Base-by-base conservation (phyloP, 2,797 vertebrate genomes). In the Thaleichthys pacificus region DNA sequence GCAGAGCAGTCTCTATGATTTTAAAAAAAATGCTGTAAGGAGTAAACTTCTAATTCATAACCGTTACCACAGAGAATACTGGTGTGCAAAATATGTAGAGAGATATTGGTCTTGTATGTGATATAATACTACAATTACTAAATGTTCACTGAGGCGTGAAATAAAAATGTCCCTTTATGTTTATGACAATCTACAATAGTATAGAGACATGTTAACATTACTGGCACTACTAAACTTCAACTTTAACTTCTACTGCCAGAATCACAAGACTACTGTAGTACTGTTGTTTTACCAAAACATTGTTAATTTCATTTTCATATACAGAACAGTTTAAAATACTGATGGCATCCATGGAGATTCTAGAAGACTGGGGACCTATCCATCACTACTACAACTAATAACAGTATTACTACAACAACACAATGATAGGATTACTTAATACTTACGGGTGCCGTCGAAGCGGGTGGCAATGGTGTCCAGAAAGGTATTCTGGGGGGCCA, bases 401-500 rank as follows among this genome's bases (percentile, higher is more conserved):
- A 56, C 19, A 56, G 51, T 7, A 56, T n/a, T 56, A 56, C 15
- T 56, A 56, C 51, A 56, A n/a, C 51, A 56, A 56, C 19, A n/a
- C 51, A 17, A 56, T 51, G 15, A n/a, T 8, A 56, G 5, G 15
- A 56, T 56, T 56, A 56, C 51, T 51, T 51, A 15, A 51, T 51
- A 51, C 49, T 93, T 77, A 94, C 93, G 93, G 82, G 93, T 94
- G 80, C 93, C 93, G 77, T 94, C 93, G 5, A 94, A 94, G 80
- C 91, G 92, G 1, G 92, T 94, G 0, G 93, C 93, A 47, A 94
- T 94, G 82, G 91, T 93, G 81, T 94, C 93, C 88, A 94, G 84
- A 67, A 94, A 94, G 61, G 93, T 94, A 89, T 94, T 94, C 86
- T 94, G 93, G 3, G 93, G 93, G 85, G 93, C 93, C 86, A 94